Conservation (phyloP, 2,113 vertebrate genomes). For the rabbit (Oryctolagus cuniculus) region mOryCun1.1 NC_091448.1:57716501-57717000, state of each 20-base stretch:
- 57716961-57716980: constrained; percentile 71
- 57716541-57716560: background rate
- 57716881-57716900: constrained; percentile 41
- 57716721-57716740: background rate
- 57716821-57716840: background rate
- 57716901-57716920: constrained; percentile 46
- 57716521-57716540: background rate
- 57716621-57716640: background rate
- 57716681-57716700: too few relatives aligned
- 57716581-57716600: background rate
- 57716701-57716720: background rate
- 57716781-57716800: background rate
- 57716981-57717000: constrained; percentile 51
- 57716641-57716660: background rate
- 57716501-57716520: background rate
- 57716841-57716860: background rate
- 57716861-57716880: background rate
- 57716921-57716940: constrained; percentile 26
- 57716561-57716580: background rate
- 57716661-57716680: background rate
- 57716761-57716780: constrained; percentile 38
- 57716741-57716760: background rate
- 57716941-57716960: constrained; percentile 7
- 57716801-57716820: constrained; percentile 34
- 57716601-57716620: background rate